A percentile compares a stretch with the other conserved stretches of the same genome.
phyloP scores from a whole-genome alignment of 64 coral and sea anemone genomes.

The Hydrozoanthus tunicans region DNA sequence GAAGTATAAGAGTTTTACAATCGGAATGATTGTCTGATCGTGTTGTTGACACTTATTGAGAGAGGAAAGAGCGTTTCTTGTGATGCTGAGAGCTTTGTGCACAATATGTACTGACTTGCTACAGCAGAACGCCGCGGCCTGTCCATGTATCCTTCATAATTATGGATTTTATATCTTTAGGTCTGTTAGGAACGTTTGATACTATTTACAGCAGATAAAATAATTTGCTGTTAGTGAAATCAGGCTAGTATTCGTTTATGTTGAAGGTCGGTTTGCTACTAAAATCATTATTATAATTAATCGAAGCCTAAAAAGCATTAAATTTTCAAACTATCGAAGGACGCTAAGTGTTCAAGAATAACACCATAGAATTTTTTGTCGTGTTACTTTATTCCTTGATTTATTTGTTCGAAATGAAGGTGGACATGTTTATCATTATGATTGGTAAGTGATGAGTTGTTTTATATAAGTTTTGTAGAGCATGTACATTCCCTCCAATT shows the following conservation, averaged over 20 bases:
- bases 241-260: too few species aligned
- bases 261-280: too few species aligned
- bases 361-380: neutral
- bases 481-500: too few species aligned
- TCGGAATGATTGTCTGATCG: neutral
- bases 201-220: too few species aligned
- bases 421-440: conserved; percentile 48
- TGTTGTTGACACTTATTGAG: neutral
- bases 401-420: neutral
- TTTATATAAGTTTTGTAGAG: neutral
- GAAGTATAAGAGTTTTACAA: neutral
- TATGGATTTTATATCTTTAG: too few species aligned
- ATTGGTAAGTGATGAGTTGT: conserved; percentile 12
- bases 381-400: neutral
- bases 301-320: too few species aligned
- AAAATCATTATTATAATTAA: too few species aligned
- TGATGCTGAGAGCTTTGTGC: conserved; percentile 60
- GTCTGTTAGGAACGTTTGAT: too few species aligned
- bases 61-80: neutral
- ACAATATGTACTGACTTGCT: conserved; percentile 47
- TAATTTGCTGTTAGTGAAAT: too few species aligned
- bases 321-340: too few species aligned
- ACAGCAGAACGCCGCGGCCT: conserved; percentile 45
- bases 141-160: conserved; percentile 46
- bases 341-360: neutral